A percentile compares a stretch with the other conserved stretches of the same genome.
phyloP scores from a whole-genome alignment of 2,113 vertebrate species.

The Gymnogyps californianus region DNA sequence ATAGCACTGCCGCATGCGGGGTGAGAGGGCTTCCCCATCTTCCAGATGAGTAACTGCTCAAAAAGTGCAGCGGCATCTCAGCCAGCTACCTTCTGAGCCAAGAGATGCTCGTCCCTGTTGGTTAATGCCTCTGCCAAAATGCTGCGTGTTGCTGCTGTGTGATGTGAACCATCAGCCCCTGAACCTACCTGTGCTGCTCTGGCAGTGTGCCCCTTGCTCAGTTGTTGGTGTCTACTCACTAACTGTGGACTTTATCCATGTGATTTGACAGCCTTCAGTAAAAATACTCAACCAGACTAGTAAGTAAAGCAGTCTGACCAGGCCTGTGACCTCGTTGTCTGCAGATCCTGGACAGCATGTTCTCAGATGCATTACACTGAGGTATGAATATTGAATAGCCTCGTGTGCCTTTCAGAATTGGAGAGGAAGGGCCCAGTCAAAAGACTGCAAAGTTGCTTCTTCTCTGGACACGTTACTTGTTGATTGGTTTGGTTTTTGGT shows the following conservation, averaged over 20 bases:
- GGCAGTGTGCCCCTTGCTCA: neutral
- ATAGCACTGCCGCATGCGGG: accelerated
- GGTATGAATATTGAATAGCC: too few species aligned
- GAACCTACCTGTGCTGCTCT: neutral
- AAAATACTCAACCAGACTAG: neutral
- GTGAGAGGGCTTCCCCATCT: neutral
- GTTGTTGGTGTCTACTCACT: accelerated
- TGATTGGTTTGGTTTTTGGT: neutral
- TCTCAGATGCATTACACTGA: neutral
- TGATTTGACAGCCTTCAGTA: neutral
- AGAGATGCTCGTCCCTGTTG: neutral
- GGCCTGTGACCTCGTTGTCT: neutral
- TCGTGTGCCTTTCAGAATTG: accelerated
- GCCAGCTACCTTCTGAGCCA: neutral
- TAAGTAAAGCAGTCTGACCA: neutral
- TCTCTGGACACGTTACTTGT: neutral
- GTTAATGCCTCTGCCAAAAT: neutral
- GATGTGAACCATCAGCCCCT: neutral
- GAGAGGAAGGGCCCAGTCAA: neutral
- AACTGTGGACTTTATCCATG: neutral
- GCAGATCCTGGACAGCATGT: neutral
- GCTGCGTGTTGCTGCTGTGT: neutral
- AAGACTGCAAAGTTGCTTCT: neutral
- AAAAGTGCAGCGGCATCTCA: neutral
- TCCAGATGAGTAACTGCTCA: neutral